phyloP scores from a whole-genome alignment of 2,797 vertebrate genomes.

The Rhynchotus rufescens region DNA sequence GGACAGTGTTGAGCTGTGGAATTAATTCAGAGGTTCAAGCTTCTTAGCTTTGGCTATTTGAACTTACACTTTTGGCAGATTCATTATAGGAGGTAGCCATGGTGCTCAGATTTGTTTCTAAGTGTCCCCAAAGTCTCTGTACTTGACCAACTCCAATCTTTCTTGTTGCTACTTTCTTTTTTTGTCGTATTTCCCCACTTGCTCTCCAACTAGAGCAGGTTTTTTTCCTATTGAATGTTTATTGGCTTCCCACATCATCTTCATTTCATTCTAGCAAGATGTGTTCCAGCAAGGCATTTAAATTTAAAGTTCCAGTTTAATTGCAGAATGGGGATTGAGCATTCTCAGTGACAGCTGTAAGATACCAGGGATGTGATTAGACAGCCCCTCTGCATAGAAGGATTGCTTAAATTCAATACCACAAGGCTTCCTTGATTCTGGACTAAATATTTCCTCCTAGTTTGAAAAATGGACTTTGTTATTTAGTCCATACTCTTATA shows the following conservation, averaged over 20 bases:
- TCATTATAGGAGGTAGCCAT: neutral
- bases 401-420: neutral
- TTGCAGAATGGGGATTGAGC: neutral
- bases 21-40: no score
- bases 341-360: neutral
- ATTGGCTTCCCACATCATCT: neutral
- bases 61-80: neutral
- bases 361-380: neutral
- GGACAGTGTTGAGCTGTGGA: neutral
- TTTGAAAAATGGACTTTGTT: neutral
- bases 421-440: neutral
- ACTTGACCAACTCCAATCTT: neutral
- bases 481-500: neutral
- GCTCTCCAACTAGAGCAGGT: neutral
- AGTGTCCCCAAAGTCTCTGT: neutral
- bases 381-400: neutral
- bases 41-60: neutral
- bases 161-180: neutral
- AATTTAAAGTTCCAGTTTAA: neutral
- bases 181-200: neutral
- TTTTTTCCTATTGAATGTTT: neutral
- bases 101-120: neutral
- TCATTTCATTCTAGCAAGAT: neutral
- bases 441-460: neutral
- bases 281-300: neutral